Evolutionary conservation across 2,113 vertebrate genomes (phyloP).

Genomic region (Triplophysa siluroides): DNA sequence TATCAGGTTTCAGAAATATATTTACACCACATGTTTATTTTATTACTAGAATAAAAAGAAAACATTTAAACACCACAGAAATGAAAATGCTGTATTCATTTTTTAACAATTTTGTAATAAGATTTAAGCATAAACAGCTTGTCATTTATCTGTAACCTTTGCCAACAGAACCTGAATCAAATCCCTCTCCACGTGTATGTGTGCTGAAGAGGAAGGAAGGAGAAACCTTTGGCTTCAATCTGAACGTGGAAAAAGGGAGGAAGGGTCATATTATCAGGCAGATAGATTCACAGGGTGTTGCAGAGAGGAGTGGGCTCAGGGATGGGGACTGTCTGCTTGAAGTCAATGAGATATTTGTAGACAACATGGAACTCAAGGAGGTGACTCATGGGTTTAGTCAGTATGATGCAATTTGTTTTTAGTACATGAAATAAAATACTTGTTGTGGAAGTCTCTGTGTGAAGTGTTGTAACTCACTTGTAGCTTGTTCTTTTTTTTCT

Average conservation of each 20-base stretch:
- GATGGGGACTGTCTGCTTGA: slow-evolving; percentile 86
- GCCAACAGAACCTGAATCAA: slow-evolving; percentile 38
- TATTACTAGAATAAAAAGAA: too few species aligned
- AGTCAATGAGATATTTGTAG: slow-evolving; percentile 79
- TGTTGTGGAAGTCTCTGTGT: not conserved
- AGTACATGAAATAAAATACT: not conserved
- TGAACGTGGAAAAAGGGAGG: slow-evolving; percentile 69
- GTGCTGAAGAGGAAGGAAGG: slow-evolving; percentile 75
- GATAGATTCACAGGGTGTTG: slow-evolving; percentile 72
- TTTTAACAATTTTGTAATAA: not conserved
- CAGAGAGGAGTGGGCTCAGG: slow-evolving; percentile 77
- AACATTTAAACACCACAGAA: too few species aligned
- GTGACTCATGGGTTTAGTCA: slow-evolving; percentile 63
- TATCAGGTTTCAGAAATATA: too few species aligned
- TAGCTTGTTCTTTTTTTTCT: not conserved
- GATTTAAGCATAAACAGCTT: not conserved
- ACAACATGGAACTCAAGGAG: slow-evolving; percentile 71
- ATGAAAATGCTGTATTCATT: too few species aligned
- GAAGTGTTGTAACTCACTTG: not conserved
- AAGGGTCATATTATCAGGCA: slow-evolving; percentile 79
- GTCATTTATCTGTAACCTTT: not conserved
- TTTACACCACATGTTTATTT: too few species aligned
- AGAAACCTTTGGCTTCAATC: slow-evolving; percentile 80
- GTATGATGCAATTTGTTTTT: not conserved
- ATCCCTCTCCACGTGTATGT: slow-evolving; percentile 75